These are phyloP conservation scores for Pituophis catenifer DNA, from an alignment of 2,113 vertebrate species.

Conservation along the genomic window DNA sequence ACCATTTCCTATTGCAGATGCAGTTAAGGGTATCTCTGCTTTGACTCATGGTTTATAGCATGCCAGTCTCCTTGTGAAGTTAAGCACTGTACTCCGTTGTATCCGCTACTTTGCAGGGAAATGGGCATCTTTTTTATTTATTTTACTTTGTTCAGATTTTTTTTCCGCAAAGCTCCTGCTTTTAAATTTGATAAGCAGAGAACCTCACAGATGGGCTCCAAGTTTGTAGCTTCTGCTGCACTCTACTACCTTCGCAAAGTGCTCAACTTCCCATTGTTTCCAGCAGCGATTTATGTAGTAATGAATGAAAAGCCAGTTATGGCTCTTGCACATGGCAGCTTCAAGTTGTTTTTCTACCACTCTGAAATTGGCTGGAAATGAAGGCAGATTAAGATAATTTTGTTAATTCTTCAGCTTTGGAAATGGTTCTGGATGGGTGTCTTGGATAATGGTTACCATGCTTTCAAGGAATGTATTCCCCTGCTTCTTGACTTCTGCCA, in stretches of 20 bases:
- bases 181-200: not conserved
- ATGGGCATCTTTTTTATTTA: not conserved
- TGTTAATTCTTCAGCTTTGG: not conserved
- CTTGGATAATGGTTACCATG: not conserved
- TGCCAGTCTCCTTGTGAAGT: not conserved
- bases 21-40: not conserved
- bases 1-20: not conserved
- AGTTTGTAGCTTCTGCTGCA: not conserved
- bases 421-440: not conserved
- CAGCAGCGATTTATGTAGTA: slow-evolving; percentile 19
- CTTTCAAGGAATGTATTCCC: not conserved
- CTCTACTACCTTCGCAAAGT: not conserved
- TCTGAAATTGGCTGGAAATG: not conserved
- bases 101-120: no score
- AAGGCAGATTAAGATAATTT: not conserved
- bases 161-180: not conserved
- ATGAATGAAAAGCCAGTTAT: slow-evolving; percentile 51
- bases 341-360: not conserved
- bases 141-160: not conserved
- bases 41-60: not conserved
- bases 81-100: not conserved
- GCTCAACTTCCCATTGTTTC: not conserved
- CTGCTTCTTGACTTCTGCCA: not conserved
- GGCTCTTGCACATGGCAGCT: not conserved
- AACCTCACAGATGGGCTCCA: not conserved